A percentile compares a stretch with the other conserved stretches of the same genome.
These are phyloP conservation scores for Elmis aenea DNA, from an alignment of 2,888 invertebrate species.

Conservation along the genomic window DNA sequence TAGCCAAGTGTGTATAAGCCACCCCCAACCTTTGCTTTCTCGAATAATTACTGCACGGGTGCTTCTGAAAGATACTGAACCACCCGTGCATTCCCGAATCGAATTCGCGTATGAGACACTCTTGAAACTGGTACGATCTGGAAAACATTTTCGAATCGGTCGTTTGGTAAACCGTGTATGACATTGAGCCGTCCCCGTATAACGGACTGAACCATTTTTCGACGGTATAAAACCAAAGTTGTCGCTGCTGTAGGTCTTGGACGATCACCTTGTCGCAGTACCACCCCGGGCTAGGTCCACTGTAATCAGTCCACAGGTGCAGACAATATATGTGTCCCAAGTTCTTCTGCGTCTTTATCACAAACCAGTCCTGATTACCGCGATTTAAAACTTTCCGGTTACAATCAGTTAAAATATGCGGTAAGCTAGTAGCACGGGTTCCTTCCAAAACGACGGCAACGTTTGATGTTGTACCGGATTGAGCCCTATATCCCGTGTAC, in stretches of 20 bases:
- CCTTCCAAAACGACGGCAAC: constrained; percentile 7
- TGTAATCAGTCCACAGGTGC: constrained; percentile 10
- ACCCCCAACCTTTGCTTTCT: constrained; percentile 5
- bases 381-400: background rate
- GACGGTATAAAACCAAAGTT: constrained; percentile 8
- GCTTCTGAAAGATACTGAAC: constrained; percentile 10
- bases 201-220: constrained; percentile 10
- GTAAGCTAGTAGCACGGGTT: constrained; percentile 4
- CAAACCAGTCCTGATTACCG: constrained; percentile 10
- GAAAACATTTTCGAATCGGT: constrained; percentile 4
- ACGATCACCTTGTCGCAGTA: constrained; percentile 7
- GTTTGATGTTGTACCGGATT: constrained; percentile 8
- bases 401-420: constrained; percentile 9
- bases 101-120: constrained; percentile 3
- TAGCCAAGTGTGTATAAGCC: constrained; percentile 3
- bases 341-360: constrained; percentile 3
- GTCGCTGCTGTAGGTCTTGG: constrained; percentile 6
- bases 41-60: constrained; percentile 7
- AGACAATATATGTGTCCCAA: constrained; percentile 9
- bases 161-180: constrained; percentile 9
- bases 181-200: constrained; percentile 7
- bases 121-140: background rate
- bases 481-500: background rate
- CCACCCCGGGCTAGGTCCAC: constrained; percentile 5
- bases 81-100: constrained; percentile 11